Percentiles rank a stretch among this genome's conserved stretches.
These are phyloP conservation scores for Coregonus clupeaformis DNA, from an alignment of 2,113 vertebrate genomes.

Conservation along the genomic window DNA sequence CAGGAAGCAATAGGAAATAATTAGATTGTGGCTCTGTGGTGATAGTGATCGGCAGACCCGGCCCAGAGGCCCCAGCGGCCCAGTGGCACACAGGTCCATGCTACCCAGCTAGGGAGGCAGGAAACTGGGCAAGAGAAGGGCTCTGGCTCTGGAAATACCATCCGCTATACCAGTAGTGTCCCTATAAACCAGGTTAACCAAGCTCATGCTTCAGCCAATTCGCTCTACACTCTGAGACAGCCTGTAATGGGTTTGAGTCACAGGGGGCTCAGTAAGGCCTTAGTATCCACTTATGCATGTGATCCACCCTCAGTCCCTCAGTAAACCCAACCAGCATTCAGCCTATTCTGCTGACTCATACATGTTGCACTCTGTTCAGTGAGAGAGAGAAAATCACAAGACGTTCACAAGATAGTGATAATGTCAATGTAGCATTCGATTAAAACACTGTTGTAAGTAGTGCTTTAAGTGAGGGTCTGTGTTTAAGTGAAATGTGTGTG, in stretches of 20 bases:
- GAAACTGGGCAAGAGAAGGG: slow-evolving; percentile 6
- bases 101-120: not conserved
- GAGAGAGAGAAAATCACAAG: no score
- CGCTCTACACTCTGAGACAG: not conserved
- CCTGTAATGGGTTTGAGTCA: not conserved
- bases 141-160: not conserved
- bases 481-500: slow-evolving; percentile 10
- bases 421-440: no score
- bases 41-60: slow-evolving; percentile 33
- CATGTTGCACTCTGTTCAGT: no score
- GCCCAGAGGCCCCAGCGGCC: not conserved
- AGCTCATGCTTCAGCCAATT: not conserved
- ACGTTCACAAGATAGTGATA: no score
- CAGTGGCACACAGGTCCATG: slow-evolving; percentile 1
- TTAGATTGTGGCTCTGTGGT: slow-evolving; percentile 21
- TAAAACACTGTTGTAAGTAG: no score
- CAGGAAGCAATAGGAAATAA: slow-evolving; percentile 56
- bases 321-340: not conserved
- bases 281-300: not conserved
- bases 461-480: no score
- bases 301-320: not conserved
- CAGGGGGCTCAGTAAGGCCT: not conserved
- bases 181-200: not conserved
- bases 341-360: slow-evolving; percentile 63
- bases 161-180: not conserved